Base-by-base conservation (phyloP, 2,888 invertebrate species). In the Crossocerus cetratus region DNA sequence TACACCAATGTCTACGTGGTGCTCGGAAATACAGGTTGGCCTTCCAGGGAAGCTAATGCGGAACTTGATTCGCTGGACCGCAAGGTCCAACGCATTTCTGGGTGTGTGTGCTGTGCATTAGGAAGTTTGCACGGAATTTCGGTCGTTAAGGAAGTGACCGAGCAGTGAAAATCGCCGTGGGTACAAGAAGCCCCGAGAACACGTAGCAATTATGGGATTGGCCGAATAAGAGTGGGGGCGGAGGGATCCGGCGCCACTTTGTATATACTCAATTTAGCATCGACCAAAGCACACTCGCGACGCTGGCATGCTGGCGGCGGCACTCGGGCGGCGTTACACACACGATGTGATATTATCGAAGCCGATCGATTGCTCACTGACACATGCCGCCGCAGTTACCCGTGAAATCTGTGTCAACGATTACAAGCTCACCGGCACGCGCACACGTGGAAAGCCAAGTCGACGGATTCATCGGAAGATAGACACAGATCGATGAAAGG, bases 321-420 rank as follows among this genome's bases (percentile, higher is more conserved):
- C 13, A 49, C 14, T 49, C 49, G 49, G 13, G 16, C n/a, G 49
- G 1, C 49, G n/a, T 16, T 16, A 16, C 14, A 16, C 49, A 49
- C 3, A 49, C 49, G 49, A 49, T 16, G 16, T 14, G 49, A 16
- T 49, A 49, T 49, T n/a, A 49, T 49, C 49, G 16, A 16, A 16
- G 49, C 49, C 49, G 49, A 49, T 49, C 49, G 49, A 49, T 49
- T 16, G 49, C 49, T 49, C 49, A 16, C 49, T 49, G 49, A 49
- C 49, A 49, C n/a, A 49, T 49, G 49, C 49, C 49, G 49, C 49
- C 55, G 55, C 49, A 49, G 49, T 49, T 49, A 49, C 4, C 49
- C 49, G 61, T 76, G 62, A 68, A 76, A 76, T 62, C 61, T 61
- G 68, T 71, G 76, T 76, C 76, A 71, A 67, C 65, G 62, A 61